These are phyloP conservation scores for Stenodera caucasica DNA, from an alignment of 2,888 invertebrate genomes.

Conservation along the genomic window DNA sequence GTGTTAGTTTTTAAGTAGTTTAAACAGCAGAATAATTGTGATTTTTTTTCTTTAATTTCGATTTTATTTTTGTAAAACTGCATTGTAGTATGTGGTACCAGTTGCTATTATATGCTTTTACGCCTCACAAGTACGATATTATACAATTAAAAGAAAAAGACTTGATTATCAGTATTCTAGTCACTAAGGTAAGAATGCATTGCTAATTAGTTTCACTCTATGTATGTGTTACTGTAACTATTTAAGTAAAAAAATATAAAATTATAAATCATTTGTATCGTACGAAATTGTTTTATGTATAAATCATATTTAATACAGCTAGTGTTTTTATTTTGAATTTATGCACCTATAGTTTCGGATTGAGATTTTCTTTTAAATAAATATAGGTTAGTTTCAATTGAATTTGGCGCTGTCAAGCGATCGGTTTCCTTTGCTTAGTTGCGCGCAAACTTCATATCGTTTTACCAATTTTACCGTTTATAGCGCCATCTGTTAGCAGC, in stretches of 20 bases:
- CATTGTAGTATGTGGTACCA: constrained; percentile 28
- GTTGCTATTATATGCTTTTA: constrained; percentile 33
- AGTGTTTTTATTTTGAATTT: neutral
- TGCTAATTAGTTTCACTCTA: constrained; percentile 38
- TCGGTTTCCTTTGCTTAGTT: neutral
- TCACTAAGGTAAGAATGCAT: constrained; percentile 46
- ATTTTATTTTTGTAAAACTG: constrained; percentile 19
- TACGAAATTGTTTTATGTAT: constrained; percentile 44
- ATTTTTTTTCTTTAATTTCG: constrained; percentile 27
- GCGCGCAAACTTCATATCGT: too few species aligned
- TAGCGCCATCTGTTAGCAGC: constrained; percentile 14
- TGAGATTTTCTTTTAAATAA: too few species aligned
- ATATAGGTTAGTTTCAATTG: neutral
- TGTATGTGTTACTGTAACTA: constrained; percentile 36
- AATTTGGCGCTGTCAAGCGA: neutral
- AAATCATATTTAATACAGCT: constrained; percentile 30
- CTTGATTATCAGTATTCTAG: constrained; percentile 52
- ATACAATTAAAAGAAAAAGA: constrained; percentile 40
- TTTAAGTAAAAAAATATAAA: constrained; percentile 37
- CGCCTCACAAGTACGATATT: constrained; percentile 39
- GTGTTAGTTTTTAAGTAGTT: neutral
- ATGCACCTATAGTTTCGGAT: too few species aligned
- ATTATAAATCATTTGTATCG: constrained; percentile 47
- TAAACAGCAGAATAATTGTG: constrained; percentile 35
- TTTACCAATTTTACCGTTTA: constrained; percentile 4